Evolutionary conservation across 1,140 invertebrate species (phyloP), one percentile per base, ranked within the genome.

Genomic region (Cecropterus lyciades): DNA sequence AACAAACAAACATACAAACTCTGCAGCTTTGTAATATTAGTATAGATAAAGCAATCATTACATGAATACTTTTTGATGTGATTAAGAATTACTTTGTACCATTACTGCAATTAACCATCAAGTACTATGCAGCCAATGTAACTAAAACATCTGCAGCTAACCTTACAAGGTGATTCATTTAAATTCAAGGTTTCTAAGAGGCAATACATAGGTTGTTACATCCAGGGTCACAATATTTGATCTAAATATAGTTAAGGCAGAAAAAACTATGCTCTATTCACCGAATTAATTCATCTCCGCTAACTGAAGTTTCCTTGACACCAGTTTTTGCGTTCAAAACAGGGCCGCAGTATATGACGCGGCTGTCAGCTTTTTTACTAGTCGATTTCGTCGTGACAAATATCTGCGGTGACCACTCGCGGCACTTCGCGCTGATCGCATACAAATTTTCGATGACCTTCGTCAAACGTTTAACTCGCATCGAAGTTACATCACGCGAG

Each of bases 381-480:
- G 89, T 75, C 8, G 93, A 94, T 60, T 92, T 94, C 6, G 85
- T 83, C 1, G 89, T 93, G 2, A 94, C 87, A 27, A 92, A 73
- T 87, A 77, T 75, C 46, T 75, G 71, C 48, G 46, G 67, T 56
- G 33, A 73, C 15, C 11, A 75, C 43, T 59, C 77, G 59, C 13
- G 56, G 56, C 66, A 88, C 17, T 60, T 66, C 1, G 24, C 67
- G 75, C 45, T 78, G 70, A 82, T 85, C 69, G 51, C 67, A 79
- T 75, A 79, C 65, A 82, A 90, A 74, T 80, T 84, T 66, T 91
- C 86, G 11, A 86, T 62, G 7, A 85, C 83, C 11, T 92, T 73
- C 27, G 72, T 74, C 53, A 87, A 77, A 45, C 93, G 84, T 51
- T 92, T 77, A 14, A 84, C 48, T 16, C 89, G 72, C 37, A 92